Evolutionary conservation across 2,797 vertebrate genomes (phyloP).

Genomic region (Alcedo quadribrachys): DNA sequence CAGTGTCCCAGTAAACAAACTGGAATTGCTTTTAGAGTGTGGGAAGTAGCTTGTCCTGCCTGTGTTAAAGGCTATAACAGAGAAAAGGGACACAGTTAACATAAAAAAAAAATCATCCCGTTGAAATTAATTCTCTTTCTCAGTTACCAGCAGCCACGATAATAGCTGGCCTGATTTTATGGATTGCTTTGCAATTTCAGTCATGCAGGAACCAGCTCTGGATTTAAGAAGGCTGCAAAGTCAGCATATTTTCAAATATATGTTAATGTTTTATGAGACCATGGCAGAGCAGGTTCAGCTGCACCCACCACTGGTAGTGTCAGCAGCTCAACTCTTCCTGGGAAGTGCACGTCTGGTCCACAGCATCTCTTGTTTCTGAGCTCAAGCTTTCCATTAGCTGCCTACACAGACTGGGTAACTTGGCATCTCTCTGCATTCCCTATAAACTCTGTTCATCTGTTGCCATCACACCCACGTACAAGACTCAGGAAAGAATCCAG

Average conservation of each 20-base stretch:
- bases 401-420: slow-evolving; percentile 54
- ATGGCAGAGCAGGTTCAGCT: slow-evolving; percentile 30
- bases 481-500: slow-evolving; percentile 48
- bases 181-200: not conserved
- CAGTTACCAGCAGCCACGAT: not conserved
- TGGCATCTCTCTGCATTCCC: slow-evolving; percentile 57
- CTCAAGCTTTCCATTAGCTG: slow-evolving; percentile 60
- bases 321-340: slow-evolving; percentile 10
- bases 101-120: not conserved
- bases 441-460: slow-evolving; percentile 63
- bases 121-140: not conserved
- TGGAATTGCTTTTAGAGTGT: not conserved
- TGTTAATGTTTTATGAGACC: slow-evolving; percentile 28
- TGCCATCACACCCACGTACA: slow-evolving; percentile 53
- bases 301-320: slow-evolving; percentile 40
- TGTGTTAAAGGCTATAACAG: not conserved
- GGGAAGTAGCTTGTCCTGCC: not conserved
- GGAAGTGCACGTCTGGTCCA: not conserved
- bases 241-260: not conserved
- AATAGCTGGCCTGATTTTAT: slow-evolving; percentile 12
- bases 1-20: not conserved
- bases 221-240: not conserved
- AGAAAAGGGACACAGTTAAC: not conserved
- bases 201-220: not conserved
- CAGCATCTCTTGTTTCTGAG: slow-evolving; percentile 10